Base-by-base conservation (phyloP, 1,140 invertebrate genomes). In the Tyrophagus putrescentiae region DNA sequence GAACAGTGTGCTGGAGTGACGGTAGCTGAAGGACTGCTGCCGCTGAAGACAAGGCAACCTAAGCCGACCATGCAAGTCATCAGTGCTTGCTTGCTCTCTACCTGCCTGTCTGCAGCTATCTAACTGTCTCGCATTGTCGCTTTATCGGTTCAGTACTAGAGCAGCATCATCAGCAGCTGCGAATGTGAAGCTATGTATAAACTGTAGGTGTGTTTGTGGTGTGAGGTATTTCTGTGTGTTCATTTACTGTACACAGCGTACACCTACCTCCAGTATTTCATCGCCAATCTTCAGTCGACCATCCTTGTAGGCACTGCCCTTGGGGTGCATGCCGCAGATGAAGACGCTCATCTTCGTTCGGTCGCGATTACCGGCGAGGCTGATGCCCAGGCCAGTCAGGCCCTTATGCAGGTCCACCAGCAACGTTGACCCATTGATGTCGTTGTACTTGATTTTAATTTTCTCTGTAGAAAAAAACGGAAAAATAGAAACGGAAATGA, bases 311-410 rank as follows among this genome's bases (percentile, higher is more conserved):
- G 89, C 84, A 0, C 81, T 76, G 23, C 92, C 91, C 1, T 82
- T 83, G 0, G 91, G 87, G 73, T 96, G 84, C 18, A 99, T 78
- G 6, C 91, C 94, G 66, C 90, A 93, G 32, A 98, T 82, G 73
- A 95, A 96, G 41, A 94, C 90, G 23, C 87, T 87, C 90, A 97
- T 97, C 67, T 87, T 85, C 67, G 83, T 87, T 18, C 92, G 78
- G 70, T 97, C 91, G 68, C 84, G 83, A 74, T 97, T 91, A 0
- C 93, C 94, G 6, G 93, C 88, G 52, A 98, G 75, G 52, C 87
- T 88, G 33, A 99, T 79, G 1, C 95, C 95, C 31, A 98, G 76
- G 28, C 64, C 64, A 31, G 63, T 69, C 50, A 65, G 50, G 0
- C 85, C 75, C 64, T 74, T 71, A 7, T 68, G 67, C 33, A 96